Evolutionary conservation across 2,797 vertebrate genomes (phyloP), one percentile per base, ranked within the genome.

Genomic region (Cirrhinus mrigala): DNA sequence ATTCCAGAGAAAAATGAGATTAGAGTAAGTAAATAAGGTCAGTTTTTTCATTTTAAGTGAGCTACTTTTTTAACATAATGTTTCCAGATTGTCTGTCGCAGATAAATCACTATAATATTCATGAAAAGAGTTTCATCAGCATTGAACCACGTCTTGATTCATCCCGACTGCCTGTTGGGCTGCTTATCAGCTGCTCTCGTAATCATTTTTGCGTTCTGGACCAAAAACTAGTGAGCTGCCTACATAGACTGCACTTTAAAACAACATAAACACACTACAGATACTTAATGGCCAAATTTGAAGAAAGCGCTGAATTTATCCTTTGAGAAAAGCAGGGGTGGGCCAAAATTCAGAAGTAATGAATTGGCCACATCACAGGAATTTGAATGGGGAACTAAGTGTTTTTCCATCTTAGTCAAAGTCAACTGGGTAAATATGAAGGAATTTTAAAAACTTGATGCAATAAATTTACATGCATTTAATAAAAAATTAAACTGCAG

Each of bases 191-290:
- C 46, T 10, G 40, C 12, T 64, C 24, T 64, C 29, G 2, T 64
- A 64, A 64, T 64, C 24, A 16, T 24, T 5, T 73, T 9, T 58
- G 54, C 7, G 22, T 58, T 58, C 24, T 50, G 15, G 46, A 29
- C 46, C 48, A 6, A 52, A 52, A 50, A n/a, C n/a, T 18, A 73
- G 14, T n/a, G 20, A 73, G 44, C 70, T 48, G 14, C 2, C 70
- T 50, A 46, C 6, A 71, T 24, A 73, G 70, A 73, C 70, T 73
- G 15, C 70, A 48, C n/a, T 71, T 24, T n/a, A n/a, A n/a, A n/a
- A n/a, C 3, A 5, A 50, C 15, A 73, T 27, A 0, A 10, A 14
- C 70, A 73, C 40, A 46, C 69, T 71, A 24, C 24, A 27, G 70
- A 73, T 22, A 18, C 46, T 18, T 18, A 16, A 50, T 73, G 44